Evolutionary conservation across 2,797 vertebrate genomes (phyloP).

Genomic region (Protosalanx chinensis): DNA sequence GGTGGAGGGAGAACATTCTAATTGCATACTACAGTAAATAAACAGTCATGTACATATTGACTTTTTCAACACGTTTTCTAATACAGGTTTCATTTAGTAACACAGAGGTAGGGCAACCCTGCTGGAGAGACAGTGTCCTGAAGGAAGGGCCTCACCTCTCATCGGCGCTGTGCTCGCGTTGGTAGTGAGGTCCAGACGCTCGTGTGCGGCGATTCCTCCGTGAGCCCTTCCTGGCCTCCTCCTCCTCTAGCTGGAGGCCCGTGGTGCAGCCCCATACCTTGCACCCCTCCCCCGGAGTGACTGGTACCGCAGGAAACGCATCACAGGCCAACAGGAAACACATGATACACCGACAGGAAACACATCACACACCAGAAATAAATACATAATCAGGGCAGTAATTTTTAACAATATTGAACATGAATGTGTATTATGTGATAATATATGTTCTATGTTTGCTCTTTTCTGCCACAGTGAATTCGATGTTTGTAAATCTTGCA

Average conservation of each 20-base stretch:
- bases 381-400: no score
- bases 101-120: background rate
- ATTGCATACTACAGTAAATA: background rate
- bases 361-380: no score
- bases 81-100: no score
- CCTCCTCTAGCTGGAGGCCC: slow-evolving; percentile 79
- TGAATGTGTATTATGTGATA: no score
- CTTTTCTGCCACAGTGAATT: no score
- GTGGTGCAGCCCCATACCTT: slow-evolving; percentile 80
- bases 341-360: no score
- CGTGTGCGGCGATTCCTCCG: slow-evolving; percentile 88
- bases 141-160: slow-evolving; percentile 74
- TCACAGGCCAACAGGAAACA: no score
- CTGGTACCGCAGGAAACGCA: slow-evolving; percentile 57
- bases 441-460: no score
- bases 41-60: background rate
- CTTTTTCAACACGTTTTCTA: no score
- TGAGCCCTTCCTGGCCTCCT: slow-evolving; percentile 83
- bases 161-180: slow-evolving; percentile 84
- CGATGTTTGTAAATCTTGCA: no score
- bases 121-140: background rate
- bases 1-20: background rate
- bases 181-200: slow-evolving; percentile 73
- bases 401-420: no score
- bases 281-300: slow-evolving; percentile 84